Conservation (phyloP, 2,113 vertebrate genomes). For the Acinonyx jubatus region DNA sequence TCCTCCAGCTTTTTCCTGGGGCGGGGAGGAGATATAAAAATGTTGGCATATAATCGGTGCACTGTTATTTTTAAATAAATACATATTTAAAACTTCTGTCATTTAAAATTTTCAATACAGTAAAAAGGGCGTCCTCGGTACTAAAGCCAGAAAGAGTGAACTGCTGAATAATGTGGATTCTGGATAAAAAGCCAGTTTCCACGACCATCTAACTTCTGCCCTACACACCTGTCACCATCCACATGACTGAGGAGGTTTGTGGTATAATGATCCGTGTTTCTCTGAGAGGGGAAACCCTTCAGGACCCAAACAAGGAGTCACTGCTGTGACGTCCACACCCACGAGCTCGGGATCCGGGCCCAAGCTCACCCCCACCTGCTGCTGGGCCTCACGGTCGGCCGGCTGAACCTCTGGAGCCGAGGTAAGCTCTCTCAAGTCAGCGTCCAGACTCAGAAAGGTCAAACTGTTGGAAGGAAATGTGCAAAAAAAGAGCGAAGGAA, state of each 20-base stretch:
- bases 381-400: rapidly evolving
- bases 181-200: background rate
- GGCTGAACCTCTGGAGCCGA: background rate
- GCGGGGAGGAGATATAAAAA: background rate
- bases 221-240: background rate
- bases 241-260: background rate
- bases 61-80: background rate
- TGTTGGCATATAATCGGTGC: too few species aligned
- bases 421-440: background rate
- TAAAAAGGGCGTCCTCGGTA: background rate
- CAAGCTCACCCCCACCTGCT: background rate
- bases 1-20: background rate
- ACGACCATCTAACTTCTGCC: background rate
- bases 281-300: background rate
- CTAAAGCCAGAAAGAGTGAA: background rate
- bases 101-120: background rate
- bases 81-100: background rate
- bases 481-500: background rate
- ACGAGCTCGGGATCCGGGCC: rapidly evolving
- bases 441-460: background rate
- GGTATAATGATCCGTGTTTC: background rate
- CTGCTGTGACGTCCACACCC: too few species aligned
- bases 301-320: background rate
- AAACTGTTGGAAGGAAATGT: too few species aligned
- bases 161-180: background rate